These are phyloP conservation scores for Sterrhoptilus dennistouni DNA, from an alignment of 2,113 vertebrate species.

Conservation along the genomic window DNA sequence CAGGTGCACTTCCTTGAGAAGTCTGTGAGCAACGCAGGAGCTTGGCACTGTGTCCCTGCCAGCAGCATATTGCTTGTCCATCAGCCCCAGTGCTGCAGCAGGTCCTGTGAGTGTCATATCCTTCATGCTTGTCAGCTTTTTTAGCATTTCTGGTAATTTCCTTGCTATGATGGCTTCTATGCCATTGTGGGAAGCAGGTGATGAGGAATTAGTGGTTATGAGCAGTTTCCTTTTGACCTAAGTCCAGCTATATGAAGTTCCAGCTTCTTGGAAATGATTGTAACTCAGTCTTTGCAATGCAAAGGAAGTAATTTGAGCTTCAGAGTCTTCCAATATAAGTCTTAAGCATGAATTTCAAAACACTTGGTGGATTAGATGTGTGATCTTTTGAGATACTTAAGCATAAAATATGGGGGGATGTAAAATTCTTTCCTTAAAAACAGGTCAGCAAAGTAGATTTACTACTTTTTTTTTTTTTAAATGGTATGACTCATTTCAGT, in stretches of 20 bases:
- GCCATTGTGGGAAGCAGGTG: not conserved
- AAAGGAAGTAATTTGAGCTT: not conserved
- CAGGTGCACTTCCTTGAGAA: not conserved
- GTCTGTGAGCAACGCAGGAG: not conserved
- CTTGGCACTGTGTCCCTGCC: not conserved
- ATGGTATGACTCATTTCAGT: not conserved
- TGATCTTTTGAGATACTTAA: not conserved
- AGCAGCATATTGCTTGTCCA: not conserved
- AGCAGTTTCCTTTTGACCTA: not conserved
- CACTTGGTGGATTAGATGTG: not conserved
- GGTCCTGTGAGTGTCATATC: not conserved
- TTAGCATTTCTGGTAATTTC: not conserved
- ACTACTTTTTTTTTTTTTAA: not conserved
- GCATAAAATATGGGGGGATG: not conserved
- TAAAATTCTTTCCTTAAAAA: not conserved
- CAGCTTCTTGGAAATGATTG: not conserved
- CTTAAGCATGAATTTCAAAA: not conserved
- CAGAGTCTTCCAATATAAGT: not conserved
- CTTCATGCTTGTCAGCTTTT: not conserved
- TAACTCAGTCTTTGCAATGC: not conserved
- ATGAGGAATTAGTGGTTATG: not conserved
- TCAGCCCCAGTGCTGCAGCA: not conserved
- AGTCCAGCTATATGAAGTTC: not conserved
- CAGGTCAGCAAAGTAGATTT: not conserved
- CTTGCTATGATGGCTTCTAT: not conserved